Conservation (phyloP, 1,140 invertebrate genomes). For the Musca domestica region DNA sequence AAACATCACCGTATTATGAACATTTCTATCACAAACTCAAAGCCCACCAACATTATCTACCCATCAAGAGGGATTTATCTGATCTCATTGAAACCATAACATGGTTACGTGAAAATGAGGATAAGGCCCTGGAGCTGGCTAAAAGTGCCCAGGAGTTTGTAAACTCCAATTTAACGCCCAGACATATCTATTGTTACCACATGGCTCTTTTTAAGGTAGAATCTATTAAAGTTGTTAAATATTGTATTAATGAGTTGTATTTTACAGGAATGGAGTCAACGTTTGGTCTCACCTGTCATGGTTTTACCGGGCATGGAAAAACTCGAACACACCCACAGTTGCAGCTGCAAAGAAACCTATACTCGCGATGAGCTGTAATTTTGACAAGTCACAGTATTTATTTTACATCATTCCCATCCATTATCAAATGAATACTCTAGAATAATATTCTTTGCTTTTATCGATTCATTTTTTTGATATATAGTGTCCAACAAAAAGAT, state of each 20-base stretch:
- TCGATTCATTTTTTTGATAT: too few species aligned
- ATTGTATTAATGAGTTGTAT: conserved; percentile 24
- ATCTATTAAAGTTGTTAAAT: conserved; percentile 29
- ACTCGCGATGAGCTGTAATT: conserved; percentile 37
- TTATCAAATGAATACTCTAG: too few species aligned
- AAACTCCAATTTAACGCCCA: conserved; percentile 76
- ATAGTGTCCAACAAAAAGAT: too few species aligned
- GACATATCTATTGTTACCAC: conserved; percentile 89
- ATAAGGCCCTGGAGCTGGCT: conserved; percentile 69
- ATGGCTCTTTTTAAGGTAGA: conserved; percentile 72
- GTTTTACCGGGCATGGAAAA: conserved; percentile 72
- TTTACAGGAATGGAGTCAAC: conserved; percentile 69
- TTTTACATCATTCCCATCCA: too few species aligned
- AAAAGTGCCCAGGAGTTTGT: conserved; percentile 72
- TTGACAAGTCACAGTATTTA: not conserved
- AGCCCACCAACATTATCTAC: conserved; percentile 80
- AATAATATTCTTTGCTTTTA: too few species aligned
- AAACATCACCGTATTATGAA: conserved; percentile 91
- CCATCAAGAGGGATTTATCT: conserved; percentile 74
- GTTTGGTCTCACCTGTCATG: conserved; percentile 61
- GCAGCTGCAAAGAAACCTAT: conserved; percentile 51
- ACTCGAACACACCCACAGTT: conserved; percentile 60
- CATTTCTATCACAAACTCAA: conserved; percentile 82
- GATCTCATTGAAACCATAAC: conserved; percentile 76
- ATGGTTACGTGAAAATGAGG: conserved; percentile 80